phyloP scores from a whole-genome alignment of 2,113 vertebrate genomes.

The Atlantisia rogersi region DNA sequence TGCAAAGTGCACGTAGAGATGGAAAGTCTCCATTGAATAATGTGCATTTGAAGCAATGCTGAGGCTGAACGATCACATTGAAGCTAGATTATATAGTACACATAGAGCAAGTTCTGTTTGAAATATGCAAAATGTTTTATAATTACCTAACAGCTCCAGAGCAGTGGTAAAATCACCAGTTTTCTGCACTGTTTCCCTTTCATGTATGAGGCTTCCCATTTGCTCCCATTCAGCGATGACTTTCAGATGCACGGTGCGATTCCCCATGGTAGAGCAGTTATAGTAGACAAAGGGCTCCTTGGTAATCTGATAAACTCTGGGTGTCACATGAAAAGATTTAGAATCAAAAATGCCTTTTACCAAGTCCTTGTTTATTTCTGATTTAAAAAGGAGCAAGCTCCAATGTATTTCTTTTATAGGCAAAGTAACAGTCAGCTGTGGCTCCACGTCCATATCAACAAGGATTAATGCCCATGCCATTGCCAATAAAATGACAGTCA shows the following conservation, averaged over 20 bases:
- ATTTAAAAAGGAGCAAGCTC: not conserved
- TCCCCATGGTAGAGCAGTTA: slow-evolving; percentile 76
- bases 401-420: not conserved
- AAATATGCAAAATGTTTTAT: not conserved
- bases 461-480: not conserved
- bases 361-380: not conserved
- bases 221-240: slow-evolving; percentile 73
- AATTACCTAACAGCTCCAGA: slow-evolving; percentile 81
- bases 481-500: not conserved
- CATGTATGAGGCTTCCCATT: not conserved
- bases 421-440: not conserved
- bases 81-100: not conserved
- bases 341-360: not conserved
- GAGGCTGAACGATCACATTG: not conserved
- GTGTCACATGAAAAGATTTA: not conserved
- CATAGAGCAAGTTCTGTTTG: rapidly evolving
- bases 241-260: slow-evolving; percentile 78
- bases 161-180: slow-evolving; percentile 75
- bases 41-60: not conserved
- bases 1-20: rapidly evolving
- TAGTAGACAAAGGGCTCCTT: slow-evolving; percentile 78
- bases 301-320: slow-evolving; percentile 79
- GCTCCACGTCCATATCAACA: rapidly evolving
- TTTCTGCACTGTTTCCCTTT: slow-evolving; percentile 59
- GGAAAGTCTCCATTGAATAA: not conserved